Evolutionary conservation across 2,113 vertebrate species (phyloP), one percentile per base, ranked within the genome.

Genomic region (Scopus umbretta): DNA sequence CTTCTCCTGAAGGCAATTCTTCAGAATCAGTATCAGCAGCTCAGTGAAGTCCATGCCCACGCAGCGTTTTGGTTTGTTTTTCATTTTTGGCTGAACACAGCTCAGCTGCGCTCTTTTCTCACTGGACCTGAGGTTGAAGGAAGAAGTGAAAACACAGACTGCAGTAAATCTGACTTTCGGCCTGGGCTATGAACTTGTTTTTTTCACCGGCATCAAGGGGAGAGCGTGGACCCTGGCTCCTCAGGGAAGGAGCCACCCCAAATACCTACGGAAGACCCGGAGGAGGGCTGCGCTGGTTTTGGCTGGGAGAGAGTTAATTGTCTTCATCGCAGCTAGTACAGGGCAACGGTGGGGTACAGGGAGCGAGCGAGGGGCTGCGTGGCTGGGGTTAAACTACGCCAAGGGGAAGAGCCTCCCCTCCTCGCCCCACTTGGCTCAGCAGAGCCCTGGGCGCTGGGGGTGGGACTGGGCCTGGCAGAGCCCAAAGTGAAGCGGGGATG

Each of bases 171-270:
- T 49, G 22, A 14, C 12, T 38, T 47, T 20, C 0, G 0, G 32
- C 36, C 16, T 53, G 6, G 8, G 34, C 34, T n/a, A 2, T 10
- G 36, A 73, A 40, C 9, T 45, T 40, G 21, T 3, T 15, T 61
- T 61, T 70, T 79, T 55, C n/a, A 55, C 23, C 38, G n/a, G 26
- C 50, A 52, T 10, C 12, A 27, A 50, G 17, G 15, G 13, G 32
- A 30, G 15, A n/a, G 18, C 0, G 0, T 1, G 10, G 17, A 10
- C 7, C 14, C 13, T 42, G 16, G 32, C 25, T 66, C 4, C 3
- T 13, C 6, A 2, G 26, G 38, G 30, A 45, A 42, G 42, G 26
- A 86, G n/a, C 30, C 2, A 10, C 15, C 53, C 12, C 38, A 52
- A 17, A 16, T 4, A 34, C 12, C 49, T 38, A 4, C 23, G 62